Evolutionary conservation across 92 coral and sea anemone genomes (phyloP).

Genomic region (Anthopleura xanthogrammica): DNA sequence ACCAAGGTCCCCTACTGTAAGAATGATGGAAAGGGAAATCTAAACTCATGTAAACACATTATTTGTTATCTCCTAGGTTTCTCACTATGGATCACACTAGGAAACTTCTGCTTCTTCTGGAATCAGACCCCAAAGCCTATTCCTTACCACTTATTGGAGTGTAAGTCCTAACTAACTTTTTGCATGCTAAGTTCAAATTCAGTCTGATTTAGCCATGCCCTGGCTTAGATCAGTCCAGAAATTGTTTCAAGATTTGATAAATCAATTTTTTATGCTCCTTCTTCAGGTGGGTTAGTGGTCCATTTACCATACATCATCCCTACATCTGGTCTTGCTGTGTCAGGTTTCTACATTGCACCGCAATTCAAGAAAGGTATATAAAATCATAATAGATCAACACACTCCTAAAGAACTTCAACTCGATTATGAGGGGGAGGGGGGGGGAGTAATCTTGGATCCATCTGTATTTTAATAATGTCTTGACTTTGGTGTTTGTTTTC

Average conservation of each 20-base stretch:
- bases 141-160: constrained; percentile 87
- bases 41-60: not conserved
- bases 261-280: not conserved
- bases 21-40: not conserved
- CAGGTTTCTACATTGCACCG: constrained; percentile 67
- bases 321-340: constrained; percentile 94
- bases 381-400: not conserved
- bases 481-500: not conserved
- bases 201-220: not conserved
- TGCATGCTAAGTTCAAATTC: too few relatives aligned
- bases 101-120: constrained; percentile 78
- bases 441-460: too few relatives aligned
- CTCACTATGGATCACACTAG: constrained; percentile 96
- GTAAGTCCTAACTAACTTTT: constrained; percentile 57
- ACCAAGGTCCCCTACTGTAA: not conserved
- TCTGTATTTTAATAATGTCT: not conserved
- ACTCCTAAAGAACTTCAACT: not conserved
- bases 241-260: not conserved
- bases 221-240: not conserved
- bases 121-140: constrained; percentile 93
- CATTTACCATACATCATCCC: constrained; percentile 87
- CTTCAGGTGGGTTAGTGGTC: constrained; percentile 89
- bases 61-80: constrained; percentile 45
- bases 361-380: constrained; percentile 82
- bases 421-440: not conserved